Base-by-base conservation (phyloP, 2,113 vertebrate species). In the Hippocampus zosterae region DNA sequence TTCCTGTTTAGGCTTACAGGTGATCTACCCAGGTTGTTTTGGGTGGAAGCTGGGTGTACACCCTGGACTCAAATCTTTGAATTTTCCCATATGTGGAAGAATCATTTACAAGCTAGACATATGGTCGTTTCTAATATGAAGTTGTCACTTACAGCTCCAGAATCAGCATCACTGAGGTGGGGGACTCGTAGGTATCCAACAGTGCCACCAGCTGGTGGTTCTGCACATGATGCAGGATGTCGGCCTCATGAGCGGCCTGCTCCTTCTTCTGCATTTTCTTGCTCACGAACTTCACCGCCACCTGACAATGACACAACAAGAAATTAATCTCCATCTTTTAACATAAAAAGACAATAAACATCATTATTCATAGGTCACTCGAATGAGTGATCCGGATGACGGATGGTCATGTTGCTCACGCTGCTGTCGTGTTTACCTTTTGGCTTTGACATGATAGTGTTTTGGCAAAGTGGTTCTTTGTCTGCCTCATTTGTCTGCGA, bases 181-280 rank as follows among this genome's bases (percentile, higher is more conserved):
- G 89, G 3, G 96, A 96, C 88, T 99, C 97, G 0, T 95, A 99
- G 16, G 95, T 96, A 79, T 98, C 97, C 0, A 94, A 87, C 79
- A 99, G 92, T 5, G 91, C 92, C 88, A 96, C 91, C 76, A 98
- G 92, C 86, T 98, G 97, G 7, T 94, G 95, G 67, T 96, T 94
- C 80, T 98, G 96, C 0, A 95, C 89, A 33, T 96, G 95, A 8
- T 90, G 93, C 2, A 98, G 91, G 40, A 98, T 86, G 72, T 97
- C 95, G 0, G 94, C 97, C 83, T 99, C 97, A 0, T 98, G 97
- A 3, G 96, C 93, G 73, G 94, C 96, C 84, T 98, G 97, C 78
- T 99, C 97, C 73, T 96, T 97, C 88, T 95, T 97, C 88, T 96
- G 96, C 95, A 99, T 94, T 90, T 96, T 98, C 85, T 98, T 99